Conservation (phyloP, 1,140 invertebrate genomes). For the Pemphigus obesinymphae region DNA sequence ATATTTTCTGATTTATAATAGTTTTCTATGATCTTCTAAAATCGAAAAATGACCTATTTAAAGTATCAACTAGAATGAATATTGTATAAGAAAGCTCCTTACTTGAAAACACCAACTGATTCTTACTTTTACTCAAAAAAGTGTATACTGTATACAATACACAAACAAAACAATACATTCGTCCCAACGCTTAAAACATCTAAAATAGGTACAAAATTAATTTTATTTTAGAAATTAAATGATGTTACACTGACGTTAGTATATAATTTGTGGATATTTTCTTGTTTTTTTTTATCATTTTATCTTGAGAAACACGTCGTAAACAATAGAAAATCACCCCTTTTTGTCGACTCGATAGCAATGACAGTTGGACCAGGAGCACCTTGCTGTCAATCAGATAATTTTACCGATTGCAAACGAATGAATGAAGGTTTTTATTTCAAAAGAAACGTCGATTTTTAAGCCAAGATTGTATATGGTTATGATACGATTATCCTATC, state of each 20-base stretch:
- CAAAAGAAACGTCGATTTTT: not conserved
- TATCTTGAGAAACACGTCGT: not conserved
- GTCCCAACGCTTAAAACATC: too few relatives aligned
- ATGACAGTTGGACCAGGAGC: conserved; percentile 5
- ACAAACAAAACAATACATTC: too few relatives aligned
- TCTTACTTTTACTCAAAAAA: too few relatives aligned
- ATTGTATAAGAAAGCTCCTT: too few relatives aligned
- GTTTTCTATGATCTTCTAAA: too few relatives aligned
- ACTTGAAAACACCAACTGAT: too few relatives aligned
- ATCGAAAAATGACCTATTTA: too few relatives aligned
- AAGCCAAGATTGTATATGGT: not conserved
- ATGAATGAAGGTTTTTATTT: not conserved
- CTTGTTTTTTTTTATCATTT: not conserved
- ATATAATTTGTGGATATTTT: not conserved
- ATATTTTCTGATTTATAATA: too few relatives aligned
- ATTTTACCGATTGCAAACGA: not conserved
- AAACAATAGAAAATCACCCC: not conserved
- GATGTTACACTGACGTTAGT: not conserved
- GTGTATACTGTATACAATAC: too few relatives aligned
- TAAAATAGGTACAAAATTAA: not conserved
- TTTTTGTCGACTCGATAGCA: not conserved
- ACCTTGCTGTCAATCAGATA: conserved; percentile 10
- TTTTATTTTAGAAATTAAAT: not conserved
- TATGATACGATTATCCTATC: not conserved
- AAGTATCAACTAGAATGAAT: too few relatives aligned